Evolutionary conservation across 2,888 invertebrate genomes (phyloP), one percentile per base, ranked within the genome.

Genomic region (Diaperis boleti): DNA sequence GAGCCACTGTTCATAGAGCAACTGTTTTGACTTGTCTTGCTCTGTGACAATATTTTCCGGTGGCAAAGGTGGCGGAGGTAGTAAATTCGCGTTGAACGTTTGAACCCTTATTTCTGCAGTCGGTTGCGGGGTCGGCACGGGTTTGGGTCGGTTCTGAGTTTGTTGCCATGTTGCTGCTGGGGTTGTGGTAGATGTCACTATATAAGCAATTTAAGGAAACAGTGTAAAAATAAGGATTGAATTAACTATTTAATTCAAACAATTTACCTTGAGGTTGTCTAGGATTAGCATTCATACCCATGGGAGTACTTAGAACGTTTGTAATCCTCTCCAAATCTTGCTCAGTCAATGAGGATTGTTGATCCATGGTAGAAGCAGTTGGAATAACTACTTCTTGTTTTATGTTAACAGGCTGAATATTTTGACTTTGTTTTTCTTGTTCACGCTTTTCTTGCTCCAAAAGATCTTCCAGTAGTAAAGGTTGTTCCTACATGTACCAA

Each of bases 361-460:
- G 55, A 44, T 74, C 75, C 3, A n/a, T n/a, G n/a, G 66, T 67
- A 41, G 64, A 60, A 11, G 64, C 26, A 56, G 63, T 47, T 6
- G 76, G 67, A 10, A 76, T 62, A 54, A 77, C 68, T 3, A 69
- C 70, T 54, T 77, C 78, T 47, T 73, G 72, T 20, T 63, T 72
- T 1, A 41, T 50, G 5, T 6, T 50, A 3, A 41, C 31, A 81
- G 52, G 13, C 73, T 57, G 83, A 82, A 63, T 85, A 3, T n/a
- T n/a, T n/a, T 85, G 86, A 63, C 86, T 85, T 70, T 89, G 88
- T 70, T 91, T 88, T 79, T 92, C 91, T 82, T 94, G 95, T 82
- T 95, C 95, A 49, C 93, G 86, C 82, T 95, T 95, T 82, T 95
- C 95, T 85, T 94, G 93, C 83, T 95, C 95, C 78, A 95, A 83